Percentiles rank a stretch among this genome's conserved stretches.
Conservation (phyloP, 2,888 invertebrate species). For the Protonemura montana region DNA sequence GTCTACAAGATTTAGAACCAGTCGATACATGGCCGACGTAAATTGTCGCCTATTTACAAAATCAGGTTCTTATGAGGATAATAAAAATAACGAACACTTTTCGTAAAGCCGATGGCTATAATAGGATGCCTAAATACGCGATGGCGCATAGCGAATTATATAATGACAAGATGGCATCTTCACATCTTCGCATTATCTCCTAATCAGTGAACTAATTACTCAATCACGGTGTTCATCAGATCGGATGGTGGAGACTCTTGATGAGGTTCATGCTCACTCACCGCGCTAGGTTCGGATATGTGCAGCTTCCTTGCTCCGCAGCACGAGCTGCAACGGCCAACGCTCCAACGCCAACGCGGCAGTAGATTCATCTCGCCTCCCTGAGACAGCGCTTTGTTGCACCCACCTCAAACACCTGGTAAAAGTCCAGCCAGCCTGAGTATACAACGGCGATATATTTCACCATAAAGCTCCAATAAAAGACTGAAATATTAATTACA, state of each 20-base stretch:
- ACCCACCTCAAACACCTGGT: slow-evolving; percentile 39
- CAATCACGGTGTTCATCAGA: neutral
- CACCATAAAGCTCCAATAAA: slow-evolving; percentile 44
- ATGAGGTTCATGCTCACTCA: neutral
- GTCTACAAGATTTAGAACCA: neutral
- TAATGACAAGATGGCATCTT: neutral
- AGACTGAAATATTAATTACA: slow-evolving; percentile 48
- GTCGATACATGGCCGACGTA: neutral
- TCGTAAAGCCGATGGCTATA: neutral
- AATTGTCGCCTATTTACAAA: neutral
- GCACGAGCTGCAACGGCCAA: neutral
- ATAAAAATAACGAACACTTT: neutral
- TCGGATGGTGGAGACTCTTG: neutral
- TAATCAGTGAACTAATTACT: neutral
- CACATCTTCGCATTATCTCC: neutral
- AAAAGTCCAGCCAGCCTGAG: slow-evolving; percentile 19
- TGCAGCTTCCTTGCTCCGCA: neutral
- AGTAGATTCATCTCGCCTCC: neutral
- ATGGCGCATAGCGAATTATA: neutral
- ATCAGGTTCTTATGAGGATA: neutral
- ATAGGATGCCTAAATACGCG: neutral
- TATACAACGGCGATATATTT: slow-evolving; percentile 36
- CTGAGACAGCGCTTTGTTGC: slow-evolving; percentile 9
- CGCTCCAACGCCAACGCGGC: neutral
- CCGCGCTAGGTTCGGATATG: neutral